These are phyloP conservation scores for Numenius phaeopus DNA, from an alignment of 2,797 vertebrate genomes.

Conservation along the genomic window DNA sequence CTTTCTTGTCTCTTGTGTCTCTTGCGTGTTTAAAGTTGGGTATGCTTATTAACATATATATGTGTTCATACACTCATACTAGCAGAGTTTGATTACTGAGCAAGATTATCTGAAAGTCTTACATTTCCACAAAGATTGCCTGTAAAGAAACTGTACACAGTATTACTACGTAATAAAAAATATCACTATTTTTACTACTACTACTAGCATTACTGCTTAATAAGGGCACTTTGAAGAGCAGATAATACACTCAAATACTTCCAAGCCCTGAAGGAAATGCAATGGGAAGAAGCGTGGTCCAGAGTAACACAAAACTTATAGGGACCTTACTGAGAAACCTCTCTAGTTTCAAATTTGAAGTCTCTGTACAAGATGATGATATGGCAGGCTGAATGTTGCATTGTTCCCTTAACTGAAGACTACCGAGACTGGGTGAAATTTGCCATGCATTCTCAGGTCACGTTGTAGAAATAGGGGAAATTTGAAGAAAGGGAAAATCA, in stretches of 20 bases:
- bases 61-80: neutral
- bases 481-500: neutral
- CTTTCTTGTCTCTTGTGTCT: neutral
- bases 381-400: neutral
- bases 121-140: neutral
- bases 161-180: neutral
- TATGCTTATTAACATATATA: neutral
- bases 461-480: neutral
- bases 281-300: neutral
- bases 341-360: neutral
- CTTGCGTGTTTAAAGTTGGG: neutral
- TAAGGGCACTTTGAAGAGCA: neutral
- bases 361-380: neutral
- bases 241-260: neutral
- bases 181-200: neutral
- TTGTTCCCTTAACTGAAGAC: neutral
- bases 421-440: neutral
- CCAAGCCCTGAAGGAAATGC: neutral
- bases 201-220: neutral
- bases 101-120: neutral
- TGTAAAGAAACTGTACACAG: neutral
- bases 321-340: neutral
- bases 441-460: neutral
- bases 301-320: neutral
- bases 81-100: neutral